These are phyloP conservation scores for Euzophera pinguis DNA, from an alignment of 2,888 invertebrate species.

Conservation along the genomic window DNA sequence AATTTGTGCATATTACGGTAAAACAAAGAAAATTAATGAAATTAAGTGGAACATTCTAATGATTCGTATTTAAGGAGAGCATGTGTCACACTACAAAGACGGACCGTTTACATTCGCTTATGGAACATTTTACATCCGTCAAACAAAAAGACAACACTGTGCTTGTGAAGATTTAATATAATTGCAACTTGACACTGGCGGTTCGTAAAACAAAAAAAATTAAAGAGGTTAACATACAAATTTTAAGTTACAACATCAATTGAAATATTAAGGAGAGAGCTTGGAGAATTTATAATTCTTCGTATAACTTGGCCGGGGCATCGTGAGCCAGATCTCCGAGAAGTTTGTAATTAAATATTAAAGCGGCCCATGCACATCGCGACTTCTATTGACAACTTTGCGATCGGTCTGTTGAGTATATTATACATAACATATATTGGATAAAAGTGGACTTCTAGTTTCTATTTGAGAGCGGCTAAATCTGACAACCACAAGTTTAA, in stretches of 20 bases:
- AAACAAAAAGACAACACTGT: neutral
- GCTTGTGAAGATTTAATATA: slow-evolving; percentile 8
- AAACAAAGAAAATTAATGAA: neutral
- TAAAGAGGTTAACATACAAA: slow-evolving; percentile 10
- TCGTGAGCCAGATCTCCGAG: slow-evolving; percentile 32
- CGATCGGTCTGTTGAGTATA: slow-evolving; percentile 4
- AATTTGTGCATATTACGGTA: neutral
- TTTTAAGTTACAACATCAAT: slow-evolving; percentile 18
- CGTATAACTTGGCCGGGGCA: slow-evolving; percentile 44
- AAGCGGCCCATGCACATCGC: slow-evolving; percentile 39
- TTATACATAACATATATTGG: neutral
- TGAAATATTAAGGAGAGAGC: slow-evolving; percentile 48
- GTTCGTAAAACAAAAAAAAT: neutral
- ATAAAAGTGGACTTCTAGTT: neutral
- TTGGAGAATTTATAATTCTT: slow-evolving; percentile 57
- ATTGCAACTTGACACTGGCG: slow-evolving; percentile 10
- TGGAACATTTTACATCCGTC: slow-evolving; percentile 7
- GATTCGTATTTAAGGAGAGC: neutral
- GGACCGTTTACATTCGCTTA: neutral
- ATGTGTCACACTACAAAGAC: slow-evolving; percentile 7
- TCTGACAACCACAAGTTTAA: neutral
- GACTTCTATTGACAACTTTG: slow-evolving; percentile 16
- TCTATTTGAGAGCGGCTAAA: neutral
- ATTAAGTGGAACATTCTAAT: slow-evolving; percentile 3
- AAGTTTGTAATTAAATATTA: slow-evolving; percentile 69